phyloP scores from a whole-genome alignment of 1,140 invertebrate species.

The Ostrea denselamellosa region DNA sequence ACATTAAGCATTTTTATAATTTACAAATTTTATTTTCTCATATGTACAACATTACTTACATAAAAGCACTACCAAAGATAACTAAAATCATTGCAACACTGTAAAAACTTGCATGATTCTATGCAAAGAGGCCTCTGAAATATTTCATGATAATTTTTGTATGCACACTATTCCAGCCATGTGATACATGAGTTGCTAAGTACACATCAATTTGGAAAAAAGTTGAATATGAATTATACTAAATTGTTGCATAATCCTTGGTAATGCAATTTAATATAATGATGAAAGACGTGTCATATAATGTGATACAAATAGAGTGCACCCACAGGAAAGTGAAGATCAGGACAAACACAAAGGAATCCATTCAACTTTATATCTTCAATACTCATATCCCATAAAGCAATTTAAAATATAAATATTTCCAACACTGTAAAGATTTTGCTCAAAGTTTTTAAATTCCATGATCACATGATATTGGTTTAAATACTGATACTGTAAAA shows the following conservation, averaged over 20 bases:
- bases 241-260: background rate
- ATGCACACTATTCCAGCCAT: conserved; percentile 19
- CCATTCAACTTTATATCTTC: conserved; percentile 29
- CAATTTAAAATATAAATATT: conserved; percentile 1
- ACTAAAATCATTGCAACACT: background rate
- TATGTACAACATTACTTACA: conserved; percentile 27
- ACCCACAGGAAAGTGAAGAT: conserved; percentile 14
- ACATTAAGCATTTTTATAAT: background rate
- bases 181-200: background rate
- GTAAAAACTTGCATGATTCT: background rate
- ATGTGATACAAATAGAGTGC: conserved; percentile 19
- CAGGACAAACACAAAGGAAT: conserved; percentile 11
- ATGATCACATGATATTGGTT: conserved; percentile 17
- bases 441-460: background rate
- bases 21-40: background rate
- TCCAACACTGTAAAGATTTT: background rate
- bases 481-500: conserved; percentile 34
- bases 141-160: conserved; percentile 14
- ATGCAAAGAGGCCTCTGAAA: background rate
- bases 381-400: conserved; percentile 15
- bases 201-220: background rate
- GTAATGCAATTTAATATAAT: conserved; percentile 19
- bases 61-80: conserved; percentile 37
- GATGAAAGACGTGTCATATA: conserved; percentile 31
- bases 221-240: background rate